Base-by-base conservation (phyloP, 2,797 vertebrate genomes). In the Oryzias dopingdopingensis region DNA sequence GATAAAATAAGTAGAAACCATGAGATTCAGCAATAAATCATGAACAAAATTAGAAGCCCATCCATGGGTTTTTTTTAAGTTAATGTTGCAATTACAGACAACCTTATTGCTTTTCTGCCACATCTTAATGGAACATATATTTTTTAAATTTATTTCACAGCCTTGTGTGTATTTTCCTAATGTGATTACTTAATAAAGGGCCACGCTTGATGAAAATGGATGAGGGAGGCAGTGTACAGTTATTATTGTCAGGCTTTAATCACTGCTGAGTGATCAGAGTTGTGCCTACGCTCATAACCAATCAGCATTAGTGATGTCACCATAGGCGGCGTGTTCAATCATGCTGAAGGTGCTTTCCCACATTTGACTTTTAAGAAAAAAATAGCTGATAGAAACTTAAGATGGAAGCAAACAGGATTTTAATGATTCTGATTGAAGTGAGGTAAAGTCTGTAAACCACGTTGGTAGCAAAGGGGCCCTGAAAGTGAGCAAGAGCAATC, bases 231-330 rank as follows among this genome's bases (percentile, higher is more conserved):
- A 48, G 74, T 61, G 60, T 67, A 68, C 66, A 49, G 68, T 79
- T 77, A 79, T 81, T 81, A 78, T 77, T 12, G 57, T 65, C 69
- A 55, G 79, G 62, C 76, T 85, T 88, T 85, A 88, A 90, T 89
- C 86, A 86, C 75, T 22, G 66, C 70, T 74, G 81, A 89, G 81
- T 85, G 82, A 85, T 82, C 67, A 71, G 42, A 1, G 59, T 80
- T 66, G 61, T 59, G 49, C 37, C 41, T 44, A 41, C 62, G 13
- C 57, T 78, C 70, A 70, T 56, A 55, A 66, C 69, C 72, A 86
- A 86, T 86, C 81, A 79, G 58, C 71, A 74, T 79, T 81, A 84
- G 67, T 49, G 67, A 72, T 77, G 74, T 80, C 70, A 65, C 60
- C 62, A 69, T 49, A 48, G 49, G 52, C 42, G 32, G 3, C 26